Base-by-base conservation (phyloP, 2,113 vertebrate species). In the Nansenia antarctica region DNA sequence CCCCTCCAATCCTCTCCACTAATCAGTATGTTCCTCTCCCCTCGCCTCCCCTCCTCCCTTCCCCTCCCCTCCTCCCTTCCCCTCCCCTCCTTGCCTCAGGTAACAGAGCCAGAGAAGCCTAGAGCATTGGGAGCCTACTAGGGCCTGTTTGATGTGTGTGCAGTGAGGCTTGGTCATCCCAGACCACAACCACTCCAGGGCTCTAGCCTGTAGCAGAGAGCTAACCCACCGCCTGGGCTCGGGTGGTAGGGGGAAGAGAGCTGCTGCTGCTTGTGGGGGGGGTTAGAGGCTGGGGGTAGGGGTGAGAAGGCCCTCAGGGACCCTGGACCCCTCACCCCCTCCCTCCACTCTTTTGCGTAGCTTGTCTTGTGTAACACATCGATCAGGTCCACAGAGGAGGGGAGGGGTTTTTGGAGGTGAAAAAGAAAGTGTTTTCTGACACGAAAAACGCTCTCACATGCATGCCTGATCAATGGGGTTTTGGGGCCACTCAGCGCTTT, bases 111-210 rank as follows among this genome's bases (percentile, higher is more conserved):
- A 37, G 35, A 60, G 8, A 29, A 24, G 37, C 54, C 18, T 47
- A 45, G 8, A 55, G 32, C 15, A 39, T 8, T 18, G 27, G 53
- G 18, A 22, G 26, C 24, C 26, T 27, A n/a, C 24, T 11, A 49
- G n/a, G 45, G n/a, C 45, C 45, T 49, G 66, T 31, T 59, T 57
- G 53, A 69, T 69, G 58, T 69, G 45, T 69, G 55, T 59, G 37
- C 55, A 69, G 37, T 47, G 37, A 69, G 66, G 35, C 45, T 54
- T 59, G 54, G 54, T 59, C 42, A 26, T 34, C 65, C 65, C 65
- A 39, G 65, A 11, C 1, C 18, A n/a, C 42, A 8, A 14, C 5
- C 45, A 15, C 45, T 49, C 45, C n/a, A 49, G 45, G 27, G 39
- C n/a, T 20, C 35, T 59, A 39, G 66, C n/a, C 54, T 11, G 29